Conservation (phyloP, 2,888 invertebrate genomes). For the Proisotoma minuta region DNA sequence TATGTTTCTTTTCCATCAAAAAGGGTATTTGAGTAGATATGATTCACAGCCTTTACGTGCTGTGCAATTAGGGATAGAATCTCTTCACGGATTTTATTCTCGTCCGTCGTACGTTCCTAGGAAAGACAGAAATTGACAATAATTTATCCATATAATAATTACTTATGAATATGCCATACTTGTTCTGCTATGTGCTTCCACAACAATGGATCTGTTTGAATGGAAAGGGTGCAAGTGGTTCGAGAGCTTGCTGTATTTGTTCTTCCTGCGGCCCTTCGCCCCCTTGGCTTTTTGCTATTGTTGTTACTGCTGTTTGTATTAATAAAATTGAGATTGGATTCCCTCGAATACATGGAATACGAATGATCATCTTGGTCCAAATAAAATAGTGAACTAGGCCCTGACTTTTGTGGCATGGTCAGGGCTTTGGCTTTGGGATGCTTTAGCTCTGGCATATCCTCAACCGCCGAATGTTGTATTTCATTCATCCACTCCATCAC, state of each 20-base stretch:
- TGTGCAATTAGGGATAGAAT: slow-evolving; percentile 95
- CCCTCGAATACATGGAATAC: slow-evolving; percentile 45
- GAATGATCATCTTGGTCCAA: slow-evolving; percentile 32
- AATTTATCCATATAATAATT: too few relatives aligned
- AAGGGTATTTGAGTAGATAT: slow-evolving; percentile 89
- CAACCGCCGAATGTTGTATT: slow-evolving; percentile 62
- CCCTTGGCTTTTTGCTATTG: slow-evolving; percentile 22
- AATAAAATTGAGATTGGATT: slow-evolving; percentile 34
- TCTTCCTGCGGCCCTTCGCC: slow-evolving; percentile 43
- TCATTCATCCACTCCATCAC: slow-evolving; percentile 87
- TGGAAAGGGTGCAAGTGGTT: slow-evolving; percentile 90
- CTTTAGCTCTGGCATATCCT: slow-evolving; percentile 43
- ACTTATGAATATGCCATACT: too few relatives aligned
- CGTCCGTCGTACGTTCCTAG: slow-evolving; percentile 49
- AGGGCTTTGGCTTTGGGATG: slow-evolving; percentile 46
- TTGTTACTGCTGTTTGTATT: slow-evolving; percentile 24
- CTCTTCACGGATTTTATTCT: slow-evolving; percentile 89
- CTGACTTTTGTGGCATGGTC: slow-evolving; percentile 40
- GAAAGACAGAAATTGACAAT: slow-evolving; percentile 16
- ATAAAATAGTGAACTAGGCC: slow-evolving; percentile 30
- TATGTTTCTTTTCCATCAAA: slow-evolving; percentile 73
- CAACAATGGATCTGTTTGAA: slow-evolving; percentile 96
- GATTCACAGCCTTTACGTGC: slow-evolving; percentile 97
- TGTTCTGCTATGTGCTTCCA: slow-evolving; percentile 89
- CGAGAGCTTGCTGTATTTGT: slow-evolving; percentile 51